These are phyloP conservation scores for Anthopleura sola DNA, from an alignment of 64 coral and sea anemone genomes.

Conservation along the genomic window DNA sequence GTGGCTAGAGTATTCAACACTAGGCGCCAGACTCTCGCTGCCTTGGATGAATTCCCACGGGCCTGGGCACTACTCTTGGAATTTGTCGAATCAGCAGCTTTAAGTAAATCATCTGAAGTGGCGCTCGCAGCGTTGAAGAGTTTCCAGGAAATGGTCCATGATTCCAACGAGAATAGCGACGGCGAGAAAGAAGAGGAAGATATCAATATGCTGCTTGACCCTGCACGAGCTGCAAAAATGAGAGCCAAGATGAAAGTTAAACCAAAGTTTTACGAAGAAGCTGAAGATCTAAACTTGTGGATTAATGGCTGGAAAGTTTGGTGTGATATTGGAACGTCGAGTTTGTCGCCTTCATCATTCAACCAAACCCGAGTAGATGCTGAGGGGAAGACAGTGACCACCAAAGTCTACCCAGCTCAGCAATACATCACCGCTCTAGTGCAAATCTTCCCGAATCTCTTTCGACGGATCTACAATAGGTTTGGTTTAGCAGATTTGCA, in stretches of 20 bases:
- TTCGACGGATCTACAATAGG: slow-evolving; percentile 82
- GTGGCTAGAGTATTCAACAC: slow-evolving; percentile 98
- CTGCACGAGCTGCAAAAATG: slow-evolving; percentile 39
- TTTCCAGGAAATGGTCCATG: slow-evolving; percentile 95
- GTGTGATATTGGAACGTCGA: slow-evolving; percentile 82
- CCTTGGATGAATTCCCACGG: slow-evolving; percentile 82
- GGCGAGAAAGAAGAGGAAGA: slow-evolving; percentile 7
- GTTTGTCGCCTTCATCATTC: slow-evolving; percentile 34
- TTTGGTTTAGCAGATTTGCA: slow-evolving; percentile 96
- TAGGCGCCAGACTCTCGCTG: slow-evolving; percentile 82
- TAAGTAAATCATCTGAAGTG: slow-evolving; percentile 95
- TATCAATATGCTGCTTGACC: slow-evolving; percentile 16
- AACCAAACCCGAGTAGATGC: slow-evolving; percentile 67
- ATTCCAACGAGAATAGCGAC: slow-evolving; percentile 41
- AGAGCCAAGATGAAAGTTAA: slow-evolving; percentile 72
- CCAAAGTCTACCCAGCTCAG: slow-evolving; percentile 65
- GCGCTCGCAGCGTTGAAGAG: slow-evolving; percentile 90
- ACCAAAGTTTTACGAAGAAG: slow-evolving; percentile 94
- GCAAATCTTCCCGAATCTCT: slow-evolving; percentile 85
- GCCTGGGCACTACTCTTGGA: slow-evolving; percentile 88
- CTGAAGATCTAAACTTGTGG: slow-evolving; percentile 92
- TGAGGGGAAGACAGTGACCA: slow-evolving; percentile 63
- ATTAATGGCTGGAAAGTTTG: slow-evolving; percentile 88
- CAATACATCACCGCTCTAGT: slow-evolving; percentile 77
- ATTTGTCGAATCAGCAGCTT: slow-evolving; percentile 83